Conservation (phyloP, 2,888 invertebrate species). For the Tetheella fluctuosa region DNA sequence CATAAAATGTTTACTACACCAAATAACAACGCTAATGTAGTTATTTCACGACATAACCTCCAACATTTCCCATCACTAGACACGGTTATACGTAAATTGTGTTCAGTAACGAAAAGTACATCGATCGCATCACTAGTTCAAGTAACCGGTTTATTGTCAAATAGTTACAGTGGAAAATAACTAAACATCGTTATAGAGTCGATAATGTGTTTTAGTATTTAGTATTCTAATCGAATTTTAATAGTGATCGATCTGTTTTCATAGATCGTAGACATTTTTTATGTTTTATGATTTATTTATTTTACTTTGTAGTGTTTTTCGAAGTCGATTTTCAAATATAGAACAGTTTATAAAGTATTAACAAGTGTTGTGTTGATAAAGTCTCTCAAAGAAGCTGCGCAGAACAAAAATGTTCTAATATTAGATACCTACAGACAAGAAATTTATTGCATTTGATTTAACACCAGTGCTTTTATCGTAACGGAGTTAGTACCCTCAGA, state of each 20-base stretch:
- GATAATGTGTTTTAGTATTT: constrained; percentile 43
- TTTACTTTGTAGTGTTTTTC: neutral
- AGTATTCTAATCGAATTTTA: constrained; percentile 33
- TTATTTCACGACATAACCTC: constrained; percentile 1
- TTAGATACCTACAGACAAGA: constrained; percentile 33
- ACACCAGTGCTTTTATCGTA: constrained; percentile 42
- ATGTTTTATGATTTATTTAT: constrained; percentile 2
- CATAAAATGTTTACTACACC: neutral
- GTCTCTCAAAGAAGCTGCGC: constrained; percentile 21
- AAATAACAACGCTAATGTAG: constrained; percentile 5
- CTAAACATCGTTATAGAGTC: constrained; percentile 38
- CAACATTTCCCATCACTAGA: constrained; percentile 26
- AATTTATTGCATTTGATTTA: constrained; percentile 51
- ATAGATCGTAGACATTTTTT: constrained; percentile 4
- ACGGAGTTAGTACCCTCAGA: constrained; percentile 28
- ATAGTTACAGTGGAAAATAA: constrained; percentile 44
- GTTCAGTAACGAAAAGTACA: constrained; percentile 47
- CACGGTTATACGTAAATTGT: constrained; percentile 16
- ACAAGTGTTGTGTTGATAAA: constrained; percentile 10
- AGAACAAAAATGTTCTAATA: constrained; percentile 44
- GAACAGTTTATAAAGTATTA: neutral
- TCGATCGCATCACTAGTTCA: constrained; percentile 41
- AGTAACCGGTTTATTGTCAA: constrained; percentile 17
- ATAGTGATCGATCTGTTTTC: constrained; percentile 21
- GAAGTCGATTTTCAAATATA: neutral